Evolutionary conservation across 2,888 invertebrate genomes (phyloP).

Genomic region (Acrobasis suavella): DNA sequence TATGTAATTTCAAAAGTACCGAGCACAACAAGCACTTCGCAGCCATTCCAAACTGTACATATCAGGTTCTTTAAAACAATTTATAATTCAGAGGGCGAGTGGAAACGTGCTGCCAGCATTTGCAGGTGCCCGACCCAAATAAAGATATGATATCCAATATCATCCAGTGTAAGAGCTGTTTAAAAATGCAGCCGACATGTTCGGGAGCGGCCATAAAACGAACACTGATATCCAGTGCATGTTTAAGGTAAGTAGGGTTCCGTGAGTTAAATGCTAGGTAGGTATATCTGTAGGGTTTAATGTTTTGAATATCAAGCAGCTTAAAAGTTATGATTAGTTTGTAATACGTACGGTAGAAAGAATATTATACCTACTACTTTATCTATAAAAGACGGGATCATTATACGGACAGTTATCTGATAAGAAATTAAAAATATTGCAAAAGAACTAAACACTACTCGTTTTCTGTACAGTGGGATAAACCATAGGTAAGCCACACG

Average conservation of each 20-base stretch:
- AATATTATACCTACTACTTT: no score
- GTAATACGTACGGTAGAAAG: no score
- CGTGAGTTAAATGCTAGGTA: background rate
- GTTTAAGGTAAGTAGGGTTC: constrained; percentile 1
- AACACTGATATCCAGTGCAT: constrained; percentile 13
- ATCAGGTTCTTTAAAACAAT: constrained; percentile 12
- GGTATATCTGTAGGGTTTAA: no score
- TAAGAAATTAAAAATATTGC: no score
- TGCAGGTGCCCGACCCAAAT: constrained; percentile 11
- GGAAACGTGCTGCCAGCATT: constrained; percentile 7
- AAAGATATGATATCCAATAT: constrained; percentile 20
- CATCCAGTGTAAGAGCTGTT: constrained; percentile 20
- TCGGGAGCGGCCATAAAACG: constrained; percentile 4
- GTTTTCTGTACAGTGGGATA: no score
- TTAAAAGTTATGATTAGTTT: no score
- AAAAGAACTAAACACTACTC: no score
- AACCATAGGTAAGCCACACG: no score
- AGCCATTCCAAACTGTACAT: background rate
- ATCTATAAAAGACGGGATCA: no score
- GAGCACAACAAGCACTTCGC: background rate
- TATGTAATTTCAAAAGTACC: background rate
- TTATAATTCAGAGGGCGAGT: constrained; percentile 11
- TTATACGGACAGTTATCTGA: no score
- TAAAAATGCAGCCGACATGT: constrained; percentile 19
- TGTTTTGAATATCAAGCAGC: no score